phyloP scores from a whole-genome alignment of 37 sponge, comb jelly and placozoan species.

The Trichoplax adhaerens region DNA sequence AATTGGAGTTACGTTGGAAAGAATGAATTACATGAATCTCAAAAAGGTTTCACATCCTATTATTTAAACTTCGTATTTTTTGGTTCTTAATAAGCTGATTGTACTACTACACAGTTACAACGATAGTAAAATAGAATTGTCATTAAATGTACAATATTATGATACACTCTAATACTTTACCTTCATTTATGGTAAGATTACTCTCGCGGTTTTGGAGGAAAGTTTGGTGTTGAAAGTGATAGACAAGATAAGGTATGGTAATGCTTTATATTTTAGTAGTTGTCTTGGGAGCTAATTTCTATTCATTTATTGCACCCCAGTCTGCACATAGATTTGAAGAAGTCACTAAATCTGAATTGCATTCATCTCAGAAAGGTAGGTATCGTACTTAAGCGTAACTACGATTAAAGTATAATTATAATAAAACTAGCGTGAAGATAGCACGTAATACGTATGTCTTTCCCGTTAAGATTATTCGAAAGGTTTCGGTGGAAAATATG shows the following conservation, averaged over 20 bases:
- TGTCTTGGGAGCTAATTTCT: too few relatives aligned
- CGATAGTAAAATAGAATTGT: too few relatives aligned
- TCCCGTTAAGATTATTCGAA: conserved; percentile 9
- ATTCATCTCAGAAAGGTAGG: conserved; percentile 74
- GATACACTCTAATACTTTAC: too few relatives aligned
- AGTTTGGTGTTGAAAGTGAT: conserved; percentile 76
- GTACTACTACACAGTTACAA: too few relatives aligned
- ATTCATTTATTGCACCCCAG: conserved; percentile 5
- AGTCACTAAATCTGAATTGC: conserved; percentile 46
- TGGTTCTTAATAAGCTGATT: too few relatives aligned
- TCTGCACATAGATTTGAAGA: conserved; percentile 68
- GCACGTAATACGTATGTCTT: too few relatives aligned
- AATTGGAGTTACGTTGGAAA: conserved; percentile 60
- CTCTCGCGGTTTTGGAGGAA: conserved; percentile 69
- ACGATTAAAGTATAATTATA: neutral
- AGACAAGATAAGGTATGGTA: conserved; percentile 51
- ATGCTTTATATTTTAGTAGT: too few relatives aligned
- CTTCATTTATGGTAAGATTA: too few relatives aligned
- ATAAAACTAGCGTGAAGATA: conserved; percentile 12
- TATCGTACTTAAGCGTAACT: too few relatives aligned
- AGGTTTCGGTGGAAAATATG: conserved; percentile 25
- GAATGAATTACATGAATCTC: conserved; percentile 63
- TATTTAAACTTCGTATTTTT: too few relatives aligned
- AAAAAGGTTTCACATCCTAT: conserved; percentile 34
- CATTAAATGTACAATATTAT: too few relatives aligned